phyloP scores from a whole-genome alignment of 2,113 vertebrate species.

The Ophiodon elongatus region DNA sequence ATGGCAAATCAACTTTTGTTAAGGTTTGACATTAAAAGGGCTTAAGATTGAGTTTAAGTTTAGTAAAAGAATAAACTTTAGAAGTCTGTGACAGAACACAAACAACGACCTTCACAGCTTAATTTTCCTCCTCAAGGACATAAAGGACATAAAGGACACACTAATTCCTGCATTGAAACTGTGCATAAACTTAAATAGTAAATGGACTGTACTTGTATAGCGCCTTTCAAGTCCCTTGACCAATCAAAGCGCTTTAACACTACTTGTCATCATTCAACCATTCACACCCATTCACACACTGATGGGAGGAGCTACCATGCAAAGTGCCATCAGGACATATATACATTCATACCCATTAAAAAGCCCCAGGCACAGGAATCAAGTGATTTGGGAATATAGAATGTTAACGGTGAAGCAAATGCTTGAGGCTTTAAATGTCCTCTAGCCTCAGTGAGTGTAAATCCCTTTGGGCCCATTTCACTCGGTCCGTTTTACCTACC shows the following conservation, averaged over 20 bases:
- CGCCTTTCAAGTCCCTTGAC: too few species aligned
- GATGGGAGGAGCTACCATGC: not conserved
- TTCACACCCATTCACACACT: not conserved
- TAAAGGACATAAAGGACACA: not conserved
- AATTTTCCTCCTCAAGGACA: not conserved
- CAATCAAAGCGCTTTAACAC: too few species aligned
- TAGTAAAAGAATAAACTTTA: not conserved
- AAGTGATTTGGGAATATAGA: not conserved
- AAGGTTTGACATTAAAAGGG: too few species aligned
- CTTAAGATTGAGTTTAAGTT: not conserved
- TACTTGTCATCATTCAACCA: not conserved
- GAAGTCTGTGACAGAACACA: not conserved
- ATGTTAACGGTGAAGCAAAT: not conserved
- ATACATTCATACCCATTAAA: not conserved
- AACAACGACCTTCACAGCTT: not conserved
- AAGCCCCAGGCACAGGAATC: not conserved
- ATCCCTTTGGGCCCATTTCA: not conserved
- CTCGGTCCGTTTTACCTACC: not conserved
- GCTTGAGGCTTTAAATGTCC: not conserved
- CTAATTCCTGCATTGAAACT: not conserved
- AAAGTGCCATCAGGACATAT: not conserved
- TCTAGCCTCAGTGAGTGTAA: constrained; percentile 1
- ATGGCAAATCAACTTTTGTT: not conserved
- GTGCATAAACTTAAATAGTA: not conserved
- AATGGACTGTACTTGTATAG: too few species aligned